A percentile compares a stretch with the other conserved stretches of the same genome.
Conservation (phyloP, 2,888 invertebrate species). For the Drosophila eohydei region DNA sequence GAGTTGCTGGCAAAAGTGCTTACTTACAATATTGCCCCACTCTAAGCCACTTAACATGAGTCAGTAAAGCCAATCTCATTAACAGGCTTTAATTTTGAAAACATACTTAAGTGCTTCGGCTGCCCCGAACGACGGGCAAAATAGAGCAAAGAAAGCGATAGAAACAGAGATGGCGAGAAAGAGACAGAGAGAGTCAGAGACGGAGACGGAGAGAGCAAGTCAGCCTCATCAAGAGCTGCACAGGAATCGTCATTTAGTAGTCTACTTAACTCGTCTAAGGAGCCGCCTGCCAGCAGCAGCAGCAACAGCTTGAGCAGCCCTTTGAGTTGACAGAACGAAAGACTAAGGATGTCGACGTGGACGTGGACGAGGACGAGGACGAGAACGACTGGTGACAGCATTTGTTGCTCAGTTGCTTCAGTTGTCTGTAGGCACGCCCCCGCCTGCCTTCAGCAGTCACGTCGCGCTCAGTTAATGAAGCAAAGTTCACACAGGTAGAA, state of each 20-base stretch:
- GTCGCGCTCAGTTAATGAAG: constrained; percentile 64
- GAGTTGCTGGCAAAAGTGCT: constrained; percentile 56
- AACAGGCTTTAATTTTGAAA: constrained; percentile 80
- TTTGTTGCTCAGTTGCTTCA: constrained; percentile 63
- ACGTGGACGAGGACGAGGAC: not conserved
- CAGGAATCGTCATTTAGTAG: constrained; percentile 73
- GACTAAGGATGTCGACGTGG: constrained; percentile 10
- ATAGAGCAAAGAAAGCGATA: constrained; percentile 8
- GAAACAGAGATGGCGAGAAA: constrained; percentile 7
- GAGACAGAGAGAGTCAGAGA: not conserved
- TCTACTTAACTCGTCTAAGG: constrained; percentile 81
- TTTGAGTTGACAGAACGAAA: constrained; percentile 49
- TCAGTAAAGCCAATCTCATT: constrained; percentile 80
- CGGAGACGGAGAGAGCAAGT: not conserved
- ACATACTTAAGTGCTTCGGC: constrained; percentile 75
- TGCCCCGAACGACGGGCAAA: constrained; percentile 11
- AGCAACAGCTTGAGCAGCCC: constrained; percentile 70
- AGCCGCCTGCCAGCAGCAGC: constrained; percentile 56
- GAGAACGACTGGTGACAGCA: constrained; percentile 58
- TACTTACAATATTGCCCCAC: constrained; percentile 73
- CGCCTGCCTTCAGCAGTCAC: not conserved
- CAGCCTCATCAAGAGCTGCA: constrained; percentile 41
- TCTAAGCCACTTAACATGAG: constrained; percentile 80
- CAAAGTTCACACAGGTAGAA: constrained; percentile 71
- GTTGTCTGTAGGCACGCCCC: constrained; percentile 19